Base-by-base conservation (phyloP, 2,888 invertebrate species). In the Andrena praecox region DNA sequence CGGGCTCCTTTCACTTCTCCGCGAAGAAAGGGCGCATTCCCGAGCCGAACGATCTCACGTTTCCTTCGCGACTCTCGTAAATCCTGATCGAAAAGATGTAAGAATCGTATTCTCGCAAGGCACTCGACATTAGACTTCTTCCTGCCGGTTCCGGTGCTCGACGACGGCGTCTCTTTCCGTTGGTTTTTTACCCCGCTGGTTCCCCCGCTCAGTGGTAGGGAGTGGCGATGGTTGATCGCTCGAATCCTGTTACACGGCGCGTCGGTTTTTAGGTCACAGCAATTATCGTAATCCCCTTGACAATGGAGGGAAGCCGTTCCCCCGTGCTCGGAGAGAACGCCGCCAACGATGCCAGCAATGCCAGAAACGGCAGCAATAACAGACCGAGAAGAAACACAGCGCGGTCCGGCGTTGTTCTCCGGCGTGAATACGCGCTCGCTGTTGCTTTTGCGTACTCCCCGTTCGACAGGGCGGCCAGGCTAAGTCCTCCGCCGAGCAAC, bases 191-290 rank as follows among this genome's bases (percentile, higher is more conserved):
- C 20, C 63, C 63, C 73, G 16, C 31, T 27, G 73, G 35, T 42
- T 52, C 27, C 29, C 29, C 8, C 27, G 52, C 73, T 80, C 74
- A 72, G 29, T 75, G 79, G 63, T 67, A 73, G 68, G 73, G 74
- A 60, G 62, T 60, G 12, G 52, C 42, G 56, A 76, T 52, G 66
- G 63, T 69, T 84, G 89, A 88, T 89, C 88, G 85, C 83, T 82
- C 76, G 77, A 85, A 86, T 87, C 87, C 85, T 84, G 86, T 88
- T 89, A 88, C 87, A 88, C 83, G 86, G 67, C 77, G 81, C 82
- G 71, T 73, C 79, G 86, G 83, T 90, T 91, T 90, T 83, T 87
- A 88, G 91, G 90, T 90, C 90, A 88, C 42, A 85, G 89, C 89
- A 91, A 91, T 91, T 90, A 91, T 90, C 87, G 77, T 86, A 85